phyloP scores from a whole-genome alignment of 1,140 invertebrate genomes.

The Microplitis mediator region DNA sequence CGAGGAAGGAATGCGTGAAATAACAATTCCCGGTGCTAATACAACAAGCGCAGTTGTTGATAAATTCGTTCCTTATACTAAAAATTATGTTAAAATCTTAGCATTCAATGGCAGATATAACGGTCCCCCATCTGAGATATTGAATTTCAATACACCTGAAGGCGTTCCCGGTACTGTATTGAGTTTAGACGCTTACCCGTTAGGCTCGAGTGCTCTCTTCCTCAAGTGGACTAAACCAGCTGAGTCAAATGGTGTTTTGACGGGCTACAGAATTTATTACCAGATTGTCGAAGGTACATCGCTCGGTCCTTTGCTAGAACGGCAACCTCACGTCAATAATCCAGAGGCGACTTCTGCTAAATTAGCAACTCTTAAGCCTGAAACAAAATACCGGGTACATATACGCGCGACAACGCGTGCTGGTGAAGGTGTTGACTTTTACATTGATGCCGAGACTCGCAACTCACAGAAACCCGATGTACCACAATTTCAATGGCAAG shows the following conservation, averaged over 20 bases:
- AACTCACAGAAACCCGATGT: conserved; percentile 71
- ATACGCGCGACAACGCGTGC: conserved; percentile 81
- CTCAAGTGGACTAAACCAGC: conserved; percentile 91
- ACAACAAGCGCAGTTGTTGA: conserved; percentile 76
- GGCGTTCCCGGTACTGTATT: conserved; percentile 90
- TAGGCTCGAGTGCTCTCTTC: conserved; percentile 87
- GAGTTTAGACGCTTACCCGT: conserved; percentile 79
- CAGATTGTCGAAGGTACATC: conserved; percentile 77
- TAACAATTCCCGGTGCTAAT: conserved; percentile 76
- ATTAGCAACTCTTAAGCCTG: conserved; percentile 80
- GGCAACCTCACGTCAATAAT: conserved; percentile 78
- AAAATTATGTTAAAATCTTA: conserved; percentile 87
- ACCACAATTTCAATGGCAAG: conserved; percentile 77
- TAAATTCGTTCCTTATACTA: conserved; percentile 87
- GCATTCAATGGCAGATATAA: conserved; percentile 90
- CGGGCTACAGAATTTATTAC: conserved; percentile 92
- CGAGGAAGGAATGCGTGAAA: conserved; percentile 76
- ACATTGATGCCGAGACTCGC: conserved; percentile 79
- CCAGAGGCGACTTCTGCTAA: conserved; percentile 80
- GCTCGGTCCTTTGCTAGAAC: conserved; percentile 71
- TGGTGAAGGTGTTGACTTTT: conserved; percentile 83
- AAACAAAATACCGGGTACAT: conserved; percentile 88
- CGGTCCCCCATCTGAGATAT: conserved; percentile 84
- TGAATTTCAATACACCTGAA: conserved; percentile 89
- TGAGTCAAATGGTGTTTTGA: conserved; percentile 90